Evolutionary conservation across 2,888 invertebrate species (phyloP).

Genomic region (Alentia gelatinosa): DNA sequence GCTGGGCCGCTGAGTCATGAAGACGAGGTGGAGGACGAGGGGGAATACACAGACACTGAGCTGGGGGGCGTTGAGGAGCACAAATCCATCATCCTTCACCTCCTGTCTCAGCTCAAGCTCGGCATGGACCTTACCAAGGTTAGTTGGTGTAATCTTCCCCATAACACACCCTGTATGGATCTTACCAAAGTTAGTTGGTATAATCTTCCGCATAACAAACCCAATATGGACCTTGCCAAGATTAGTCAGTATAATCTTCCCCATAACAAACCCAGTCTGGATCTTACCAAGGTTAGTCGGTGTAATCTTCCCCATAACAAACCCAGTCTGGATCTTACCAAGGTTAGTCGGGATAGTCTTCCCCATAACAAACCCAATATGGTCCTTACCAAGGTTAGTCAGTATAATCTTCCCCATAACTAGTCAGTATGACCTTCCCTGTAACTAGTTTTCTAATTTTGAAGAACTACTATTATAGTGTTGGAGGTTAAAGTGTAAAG

Average conservation of each 20-base stretch:
- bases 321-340: slow-evolving; percentile 6
- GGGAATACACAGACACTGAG: slow-evolving; percentile 74
- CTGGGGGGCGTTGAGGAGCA: slow-evolving; percentile 80
- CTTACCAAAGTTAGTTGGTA: not conserved
- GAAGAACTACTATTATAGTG: too few relatives aligned
- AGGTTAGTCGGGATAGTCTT: not conserved
- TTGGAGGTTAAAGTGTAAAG: too few relatives aligned
- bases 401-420: too few relatives aligned
- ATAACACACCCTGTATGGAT: slow-evolving; percentile 79
- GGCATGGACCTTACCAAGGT: slow-evolving; percentile 83
- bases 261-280: not conserved
- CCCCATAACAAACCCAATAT: not conserved
- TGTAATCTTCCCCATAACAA: not conserved
- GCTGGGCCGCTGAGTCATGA: slow-evolving; percentile 68
- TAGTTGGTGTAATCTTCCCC: slow-evolving; percentile 74
- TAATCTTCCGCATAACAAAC: not conserved
- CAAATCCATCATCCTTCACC: slow-evolving; percentile 81
- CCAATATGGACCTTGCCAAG: slow-evolving; percentile 34
- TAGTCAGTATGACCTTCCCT: too few relatives aligned
- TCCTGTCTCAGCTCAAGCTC: slow-evolving; percentile 82
- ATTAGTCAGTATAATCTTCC: not conserved
- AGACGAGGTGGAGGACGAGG: slow-evolving; percentile 79
- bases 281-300: not conserved
- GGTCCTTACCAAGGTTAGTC: not conserved
- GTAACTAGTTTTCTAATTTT: too few relatives aligned